These are phyloP conservation scores for Cryptomyrus ogoouensis DNA, from an alignment of 2,113 vertebrate species.

Conservation along the genomic window DNA sequence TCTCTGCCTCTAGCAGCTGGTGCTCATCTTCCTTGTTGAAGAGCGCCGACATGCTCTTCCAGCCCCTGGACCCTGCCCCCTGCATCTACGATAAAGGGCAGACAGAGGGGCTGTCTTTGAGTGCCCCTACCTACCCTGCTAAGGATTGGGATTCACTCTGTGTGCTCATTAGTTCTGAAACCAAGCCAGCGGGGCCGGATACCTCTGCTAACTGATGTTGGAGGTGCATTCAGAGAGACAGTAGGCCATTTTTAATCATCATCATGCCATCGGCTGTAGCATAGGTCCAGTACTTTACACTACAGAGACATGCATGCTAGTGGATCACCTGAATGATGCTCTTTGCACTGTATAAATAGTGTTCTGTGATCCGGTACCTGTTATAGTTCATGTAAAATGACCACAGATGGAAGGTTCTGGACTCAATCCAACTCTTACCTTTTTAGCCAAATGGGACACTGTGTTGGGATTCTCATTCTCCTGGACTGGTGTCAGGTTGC, in stretches of 20 bases:
- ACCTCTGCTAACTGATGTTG: neutral
- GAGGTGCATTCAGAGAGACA: neutral
- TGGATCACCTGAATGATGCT: neutral
- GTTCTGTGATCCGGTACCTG: neutral
- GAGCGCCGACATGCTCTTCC: constrained; percentile 76
- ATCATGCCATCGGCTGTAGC: neutral
- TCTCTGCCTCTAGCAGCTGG: constrained; percentile 72
- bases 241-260: neutral
- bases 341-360: neutral
- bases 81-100: constrained; percentile 65
- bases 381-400: neutral
- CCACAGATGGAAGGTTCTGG: neutral
- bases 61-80: constrained; percentile 76
- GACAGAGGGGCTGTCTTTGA: neutral
- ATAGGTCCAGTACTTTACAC: neutral
- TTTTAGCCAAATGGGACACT: constrained; percentile 62
- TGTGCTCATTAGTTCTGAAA: neutral
- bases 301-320: neutral
- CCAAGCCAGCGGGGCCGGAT: neutral
- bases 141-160: neutral
- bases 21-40: constrained; percentile 87
- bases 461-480: constrained; percentile 56
- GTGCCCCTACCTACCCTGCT: neutral
- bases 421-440: constrained; percentile 41
- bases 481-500: constrained; percentile 53